phyloP scores from a whole-genome alignment of 1,140 invertebrate species.

The Spodoptera frugiperda region DNA sequence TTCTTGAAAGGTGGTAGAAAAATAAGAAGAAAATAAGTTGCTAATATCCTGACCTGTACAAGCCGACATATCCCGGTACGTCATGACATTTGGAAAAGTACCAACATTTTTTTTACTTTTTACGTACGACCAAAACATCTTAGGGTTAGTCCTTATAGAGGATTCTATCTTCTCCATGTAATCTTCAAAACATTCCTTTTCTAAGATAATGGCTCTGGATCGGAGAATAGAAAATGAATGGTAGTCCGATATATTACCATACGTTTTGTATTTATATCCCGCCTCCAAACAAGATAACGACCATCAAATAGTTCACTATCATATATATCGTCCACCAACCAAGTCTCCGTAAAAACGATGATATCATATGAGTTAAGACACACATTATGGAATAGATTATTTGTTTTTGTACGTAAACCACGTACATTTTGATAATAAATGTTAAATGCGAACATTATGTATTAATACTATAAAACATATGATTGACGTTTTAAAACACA shows the following conservation, averaged over 20 bases:
- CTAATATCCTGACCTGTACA: no score
- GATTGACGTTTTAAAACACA: no score
- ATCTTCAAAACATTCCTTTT: conserved; percentile 4
- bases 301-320: conserved; percentile 50
- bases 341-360: conserved; percentile 52
- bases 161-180: conserved; percentile 34
- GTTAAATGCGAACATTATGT: neutral
- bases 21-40: no score
- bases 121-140: conserved; percentile 33
- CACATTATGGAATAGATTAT: conserved; percentile 43
- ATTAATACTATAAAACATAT: neutral
- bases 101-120: conserved; percentile 1
- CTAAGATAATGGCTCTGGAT: conserved; percentile 18
- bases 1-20: no score
- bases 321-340: conserved; percentile 45
- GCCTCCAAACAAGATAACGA: conserved; percentile 54
- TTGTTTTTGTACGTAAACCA: conserved; percentile 52
- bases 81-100: conserved; percentile 1
- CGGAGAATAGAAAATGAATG: conserved; percentile 21
- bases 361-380: conserved; percentile 43
- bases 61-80: neutral
- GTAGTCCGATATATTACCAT: conserved; percentile 36
- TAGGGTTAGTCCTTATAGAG: conserved; percentile 32
- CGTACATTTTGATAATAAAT: conserved; percentile 50
- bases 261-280: conserved; percentile 47